A percentile compares a stretch with the other conserved stretches of the same genome.
Evolutionary conservation across 2,888 invertebrate species (phyloP).

Genomic region (Rhagonycha fulva): DNA sequence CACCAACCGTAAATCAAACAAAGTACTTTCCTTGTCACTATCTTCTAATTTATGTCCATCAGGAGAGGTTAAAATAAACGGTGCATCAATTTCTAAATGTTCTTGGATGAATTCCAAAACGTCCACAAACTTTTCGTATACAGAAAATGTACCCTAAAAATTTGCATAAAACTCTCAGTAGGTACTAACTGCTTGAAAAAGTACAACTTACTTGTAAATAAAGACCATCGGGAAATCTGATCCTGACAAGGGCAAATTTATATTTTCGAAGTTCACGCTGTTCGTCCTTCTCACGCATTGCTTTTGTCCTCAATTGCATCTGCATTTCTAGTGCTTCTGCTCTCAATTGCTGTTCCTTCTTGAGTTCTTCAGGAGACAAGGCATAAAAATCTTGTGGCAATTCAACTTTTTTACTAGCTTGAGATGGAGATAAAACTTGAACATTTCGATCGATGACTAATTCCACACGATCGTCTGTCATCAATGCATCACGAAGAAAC

Average conservation of each 20-base stretch:
- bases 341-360: constrained; percentile 76
- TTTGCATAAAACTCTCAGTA: neutral
- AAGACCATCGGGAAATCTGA: constrained; percentile 88
- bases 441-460: constrained; percentile 84
- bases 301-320: constrained; percentile 87
- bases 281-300: constrained; percentile 93
- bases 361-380: constrained; percentile 80
- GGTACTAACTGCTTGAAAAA: neutral
- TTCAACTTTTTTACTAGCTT: constrained; percentile 68
- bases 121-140: constrained; percentile 75
- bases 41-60: constrained; percentile 70
- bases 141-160: constrained; percentile 84
- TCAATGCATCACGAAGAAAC: constrained; percentile 75
- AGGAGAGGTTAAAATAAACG: constrained; percentile 72
- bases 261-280: constrained; percentile 79
- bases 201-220: constrained; percentile 69
- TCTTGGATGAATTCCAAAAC: constrained; percentile 82
- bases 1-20: constrained; percentile 78
- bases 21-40: constrained; percentile 70
- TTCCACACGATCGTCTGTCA: constrained; percentile 78
- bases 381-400: constrained; percentile 87
- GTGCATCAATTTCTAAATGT: constrained; percentile 68
- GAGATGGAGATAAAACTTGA: constrained; percentile 80
- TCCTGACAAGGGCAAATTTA: constrained; percentile 81
- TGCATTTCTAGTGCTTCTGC: constrained; percentile 78